Evolutionary conservation across 2,888 invertebrate species (phyloP), one percentile per base, ranked within the genome.

Genomic region (Mamestra brassicae): DNA sequence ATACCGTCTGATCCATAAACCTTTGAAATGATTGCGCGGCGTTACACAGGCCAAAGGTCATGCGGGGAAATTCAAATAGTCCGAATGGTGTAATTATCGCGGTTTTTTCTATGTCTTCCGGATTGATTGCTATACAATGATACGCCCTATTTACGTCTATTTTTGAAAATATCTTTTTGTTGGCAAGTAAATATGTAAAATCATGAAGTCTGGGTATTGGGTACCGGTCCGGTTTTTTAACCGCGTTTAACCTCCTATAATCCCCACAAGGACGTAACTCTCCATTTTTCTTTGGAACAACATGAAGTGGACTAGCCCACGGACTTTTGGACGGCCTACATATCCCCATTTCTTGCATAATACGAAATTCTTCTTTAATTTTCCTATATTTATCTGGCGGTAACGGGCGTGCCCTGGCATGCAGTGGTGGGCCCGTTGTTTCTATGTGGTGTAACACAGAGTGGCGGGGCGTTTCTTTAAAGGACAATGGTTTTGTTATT

Each of bases 311-410:
- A 15, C 60, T 69, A 4, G 26, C 69, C 60, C 68, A 60, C 11
- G 61, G 69, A 52, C 69, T 69, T 26, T 54, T 69, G 3, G 61
- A 69, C 3, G 61, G 61, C n/a, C 61, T 52, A 42, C 69, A 69
- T 26, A 61, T 61, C 5, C 69, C 61, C 42, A 42, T 52, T 6
- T 61, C 69, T 61, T 10, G 60, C 36, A 61, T 61, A 15, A 52
- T 52, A 17, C 17, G 10, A 52, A 69, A 69, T 42, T 69, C 61
- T 0, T 61, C 69, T 15, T 69, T 69, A 4, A 52, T 50, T 34
- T 52, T 52, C 1, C 61, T 52, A n/a, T 61, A 69, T 52, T 61
- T 61, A 42, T 17, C 61, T 0, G 61, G 61, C 3, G 69, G 15
- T n/a, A 69, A 11, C 26, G 38, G 69, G 5, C 69, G 60, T 1